Evolutionary conservation across 1,140 invertebrate genomes (phyloP), one percentile per base, ranked within the genome.

Genomic region (Trachymyrmex cornetzi): DNA sequence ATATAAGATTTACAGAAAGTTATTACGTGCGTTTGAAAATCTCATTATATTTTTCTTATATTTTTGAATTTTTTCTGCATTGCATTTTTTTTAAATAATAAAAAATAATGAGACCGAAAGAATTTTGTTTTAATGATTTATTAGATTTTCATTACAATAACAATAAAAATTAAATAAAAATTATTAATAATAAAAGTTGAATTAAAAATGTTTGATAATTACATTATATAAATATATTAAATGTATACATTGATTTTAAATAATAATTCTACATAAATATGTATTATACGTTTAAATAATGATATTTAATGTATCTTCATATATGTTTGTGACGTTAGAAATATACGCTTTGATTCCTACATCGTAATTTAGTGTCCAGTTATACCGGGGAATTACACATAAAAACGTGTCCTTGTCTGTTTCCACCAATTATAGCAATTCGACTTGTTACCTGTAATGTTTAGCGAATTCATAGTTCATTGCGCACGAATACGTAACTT

Each of bases 341-440:
- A 64, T 64, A 34, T n/a, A 64, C 7, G 61, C 61, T 34, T 16
- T 64, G 61, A 64, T 64, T 30, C 6, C 16, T 7, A 34, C 27
- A 64, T 34, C 7, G 16, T 64, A 64, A 64, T 34, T 64, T 64
- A 19, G 7, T 27, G 5, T 64, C 16, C 6, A 64, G 61, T 64
- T 34, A 63, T 34, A 64, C 61, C 16, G 61, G 38, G 38, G 16
- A 64, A 64, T 64, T 64, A 7, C 27, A 27, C 27, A 19, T 64
- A 27, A 34, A 64, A 64, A 64, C 38, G 38, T 6, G 27, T 64
- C 27, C 16, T 64, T 64, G 63, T 16, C 63, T 34, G 63, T 64
- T 64, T 64, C 63, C 63, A 63, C 24, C 24, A 34, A 64, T 64
- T 64, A 64, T 19, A 64, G 63, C 63, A 64, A 64, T 16, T 63